Evolutionary conservation across 2,797 vertebrate species (phyloP).

Genomic region (Cossypha dichroa): DNA sequence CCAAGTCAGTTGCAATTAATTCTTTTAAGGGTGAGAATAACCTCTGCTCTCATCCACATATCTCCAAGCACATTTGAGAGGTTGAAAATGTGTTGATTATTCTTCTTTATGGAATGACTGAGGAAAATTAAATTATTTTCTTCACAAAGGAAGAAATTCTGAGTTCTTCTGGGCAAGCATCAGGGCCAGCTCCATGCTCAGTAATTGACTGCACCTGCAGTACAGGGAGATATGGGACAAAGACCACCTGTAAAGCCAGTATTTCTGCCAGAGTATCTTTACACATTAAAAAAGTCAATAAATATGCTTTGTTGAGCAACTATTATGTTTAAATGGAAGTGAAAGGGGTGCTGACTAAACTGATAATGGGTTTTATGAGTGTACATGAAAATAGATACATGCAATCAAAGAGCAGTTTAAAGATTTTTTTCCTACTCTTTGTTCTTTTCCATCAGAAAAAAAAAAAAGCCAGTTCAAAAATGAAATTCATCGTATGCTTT

Average conservation of each 20-base stretch:
- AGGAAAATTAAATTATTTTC: neutral
- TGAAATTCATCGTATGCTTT: fast-evolving
- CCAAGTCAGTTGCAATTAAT: neutral
- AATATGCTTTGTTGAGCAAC: neutral
- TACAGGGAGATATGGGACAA: neutral
- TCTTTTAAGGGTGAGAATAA: neutral
- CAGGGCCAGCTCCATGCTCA: fast-evolving
- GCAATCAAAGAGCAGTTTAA: neutral
- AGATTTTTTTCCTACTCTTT: neutral
- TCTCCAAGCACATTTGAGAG: neutral
- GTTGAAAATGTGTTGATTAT: neutral
- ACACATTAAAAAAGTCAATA: neutral
- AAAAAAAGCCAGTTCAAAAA: neutral
- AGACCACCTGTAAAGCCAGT: neutral
- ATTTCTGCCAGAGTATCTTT: neutral
- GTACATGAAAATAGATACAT: neutral
- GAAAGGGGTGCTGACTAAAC: neutral
- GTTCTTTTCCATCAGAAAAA: neutral
- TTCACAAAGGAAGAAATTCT: neutral
- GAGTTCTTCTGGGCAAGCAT: neutral
- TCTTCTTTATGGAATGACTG: neutral
- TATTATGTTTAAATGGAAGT: neutral
- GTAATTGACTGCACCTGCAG: neutral
- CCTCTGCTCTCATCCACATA: neutral
- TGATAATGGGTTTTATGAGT: neutral